A percentile compares a stretch with the other conserved stretches of the same genome.
Evolutionary conservation across 2,888 invertebrate genomes (phyloP).

Genomic region (Rhogogaster chlorosoma): DNA sequence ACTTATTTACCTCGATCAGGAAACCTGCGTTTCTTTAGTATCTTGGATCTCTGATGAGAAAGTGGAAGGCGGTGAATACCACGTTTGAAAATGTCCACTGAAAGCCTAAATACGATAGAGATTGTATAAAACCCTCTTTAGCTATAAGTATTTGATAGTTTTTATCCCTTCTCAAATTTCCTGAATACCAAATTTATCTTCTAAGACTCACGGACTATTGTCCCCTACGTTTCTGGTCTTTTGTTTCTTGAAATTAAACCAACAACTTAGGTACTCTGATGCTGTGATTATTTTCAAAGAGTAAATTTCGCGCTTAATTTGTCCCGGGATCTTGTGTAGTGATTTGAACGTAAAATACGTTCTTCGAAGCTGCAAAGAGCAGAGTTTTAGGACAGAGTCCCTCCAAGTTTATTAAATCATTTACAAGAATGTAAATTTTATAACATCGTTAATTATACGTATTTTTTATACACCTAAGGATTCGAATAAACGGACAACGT

Average conservation of each 20-base stretch:
- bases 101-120: not conserved
- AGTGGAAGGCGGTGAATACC: constrained; percentile 84
- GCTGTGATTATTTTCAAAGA: constrained; percentile 17
- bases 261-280: not conserved
- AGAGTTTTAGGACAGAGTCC: not conserved
- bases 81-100: constrained; percentile 79
- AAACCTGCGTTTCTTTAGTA: constrained; percentile 81
- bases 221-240: not conserved
- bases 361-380: not conserved
- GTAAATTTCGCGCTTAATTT: not conserved
- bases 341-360: not conserved
- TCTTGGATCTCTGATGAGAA: constrained; percentile 85
- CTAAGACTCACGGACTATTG: not conserved
- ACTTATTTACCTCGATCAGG: constrained; percentile 85
- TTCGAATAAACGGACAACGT: constrained; percentile 6
- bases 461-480: not conserved
- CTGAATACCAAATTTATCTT: not conserved
- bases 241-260: not conserved
- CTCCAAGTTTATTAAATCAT: not conserved
- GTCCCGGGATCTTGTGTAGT: not conserved
- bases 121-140: no score
- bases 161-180: not conserved
- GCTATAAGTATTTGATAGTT: not conserved
- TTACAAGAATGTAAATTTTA: not conserved
- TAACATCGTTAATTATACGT: not conserved